Conservation (phyloP, 1,140 invertebrate genomes). For the Drosophila auraria region DNA sequence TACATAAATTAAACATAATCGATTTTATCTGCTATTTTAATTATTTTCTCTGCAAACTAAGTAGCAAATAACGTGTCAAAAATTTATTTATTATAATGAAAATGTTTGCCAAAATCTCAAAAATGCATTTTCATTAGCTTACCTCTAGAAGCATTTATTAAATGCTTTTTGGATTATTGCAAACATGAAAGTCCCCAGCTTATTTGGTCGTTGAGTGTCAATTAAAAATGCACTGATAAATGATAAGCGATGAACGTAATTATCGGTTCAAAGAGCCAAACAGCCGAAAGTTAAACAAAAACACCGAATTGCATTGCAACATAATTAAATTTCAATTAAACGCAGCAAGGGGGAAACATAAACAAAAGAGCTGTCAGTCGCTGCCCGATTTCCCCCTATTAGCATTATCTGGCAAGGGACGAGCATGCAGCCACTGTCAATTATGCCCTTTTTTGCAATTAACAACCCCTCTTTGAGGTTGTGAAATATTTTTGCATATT, state of each 20-base stretch:
- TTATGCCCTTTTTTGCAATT: slow-evolving; percentile 75
- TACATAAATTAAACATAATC: neutral
- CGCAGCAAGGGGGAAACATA: slow-evolving; percentile 19
- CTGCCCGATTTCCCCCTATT: slow-evolving; percentile 36
- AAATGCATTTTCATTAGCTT: neutral
- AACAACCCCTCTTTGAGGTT: slow-evolving; percentile 51
- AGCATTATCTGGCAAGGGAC: slow-evolving; percentile 61
- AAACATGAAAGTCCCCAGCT: slow-evolving; percentile 29
- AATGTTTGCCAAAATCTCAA: slow-evolving; percentile 2
- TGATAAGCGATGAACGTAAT: slow-evolving; percentile 50
- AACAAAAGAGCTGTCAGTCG: slow-evolving; percentile 41
- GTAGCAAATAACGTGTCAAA: neutral
- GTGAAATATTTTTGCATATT: slow-evolving; percentile 71
- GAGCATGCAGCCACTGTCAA: slow-evolving; percentile 66
- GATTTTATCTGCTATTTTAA: neutral
- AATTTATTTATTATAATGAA: neutral
- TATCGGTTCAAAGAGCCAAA: slow-evolving; percentile 52
- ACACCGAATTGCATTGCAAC: slow-evolving; percentile 35
- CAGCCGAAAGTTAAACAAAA: slow-evolving; percentile 46
- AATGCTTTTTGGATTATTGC: neutral
- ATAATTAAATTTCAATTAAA: slow-evolving; percentile 82
- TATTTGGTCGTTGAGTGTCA: slow-evolving; percentile 68
- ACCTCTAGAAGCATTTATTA: neutral
- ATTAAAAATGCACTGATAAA: slow-evolving; percentile 64
- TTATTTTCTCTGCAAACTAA: neutral